Evolutionary conservation across 2,888 invertebrate species (phyloP), one percentile per base, ranked within the genome.

Genomic region (Melikaiella ostensackeni): DNA sequence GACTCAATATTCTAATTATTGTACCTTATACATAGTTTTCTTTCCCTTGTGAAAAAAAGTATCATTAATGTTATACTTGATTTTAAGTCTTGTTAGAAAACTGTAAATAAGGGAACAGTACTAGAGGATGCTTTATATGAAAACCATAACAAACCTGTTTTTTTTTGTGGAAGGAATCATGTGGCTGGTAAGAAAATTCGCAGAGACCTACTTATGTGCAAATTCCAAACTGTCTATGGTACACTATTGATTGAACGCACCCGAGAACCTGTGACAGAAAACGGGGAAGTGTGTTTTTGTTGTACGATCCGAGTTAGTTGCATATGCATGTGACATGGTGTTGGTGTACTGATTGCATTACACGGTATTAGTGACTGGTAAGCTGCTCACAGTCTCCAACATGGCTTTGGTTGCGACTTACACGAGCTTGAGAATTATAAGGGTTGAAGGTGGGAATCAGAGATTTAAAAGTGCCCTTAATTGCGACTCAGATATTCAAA

Each of bases 281-380:
- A 75, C 80, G 70, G 74, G 75, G 81, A 70, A 74, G 75, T 73
- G 42, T 61, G 59, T 64, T 33, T 42, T 46, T 76, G 70, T 46
- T 77, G n/a, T 46, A 75, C 70, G 73, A 78, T 75, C 77, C 73
- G 62, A 81, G 79, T 74, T 70, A 74, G 76, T 77, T 76, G 79
- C 46, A 77, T 78, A 80, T 82, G 80, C 78, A 78, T 82, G 83
- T 81, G 78, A 74, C 80, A 79, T 77, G 82, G 85, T 84, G 81
- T 84, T 84, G 79, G 85, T 85, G 84, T 86, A 83, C 87, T 91
- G 91, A 91, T 91, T 91, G 90, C 88, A 91, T 91, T 91, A 91
- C 89, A 88, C 79, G 86, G 90, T 82, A 91, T 91, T 91, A 90
- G 88, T 85, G 88, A 88, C 86, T 86, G 86, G 84, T 90, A 90